Base-by-base conservation (phyloP, 23 tunicate genomes). In the Ascidia mentula region DNA sequence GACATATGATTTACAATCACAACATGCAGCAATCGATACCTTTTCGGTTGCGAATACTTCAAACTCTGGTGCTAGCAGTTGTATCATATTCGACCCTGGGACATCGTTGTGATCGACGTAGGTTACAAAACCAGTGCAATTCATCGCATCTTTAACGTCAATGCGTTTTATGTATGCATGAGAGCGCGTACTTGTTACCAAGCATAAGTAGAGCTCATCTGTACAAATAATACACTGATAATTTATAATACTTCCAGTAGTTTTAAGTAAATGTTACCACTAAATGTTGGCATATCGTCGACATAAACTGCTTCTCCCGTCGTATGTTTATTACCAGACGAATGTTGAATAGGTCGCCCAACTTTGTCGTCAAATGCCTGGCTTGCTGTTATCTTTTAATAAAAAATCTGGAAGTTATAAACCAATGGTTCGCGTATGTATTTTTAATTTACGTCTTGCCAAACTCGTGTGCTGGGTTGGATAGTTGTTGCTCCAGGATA, bases 301-400 rank as follows among this genome's bases (percentile, higher is more conserved):
- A 92, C 28, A 40, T 88, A 92, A 36, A 90, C 72, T 0, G 98
- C 93, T 84, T 92, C 93, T 36, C 98, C 98, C 6, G 95, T 89
- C 0, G 69, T 86, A 60, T 93, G 98, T 46, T 85, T 84, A 7
- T 69, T 45, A 1, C 85, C 98, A 31, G 98, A 80, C 5, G 76
- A 31, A 30, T 89, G 86, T 60, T 59, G 69, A 31, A 86, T 42
- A 20, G 82, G 60, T 0, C 89, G 79, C 22, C 98, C 98, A 24
- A 92, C 85, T 36, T 59, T 73, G 38, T 89, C 95, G 31, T 83
- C 82, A 18, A n/a, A n/a, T n/a, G n/a, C n/a, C n/a, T 42, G 15
- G 12, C 53, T 42, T 12, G 12, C 15, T 42, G 53, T 42, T 42
- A 9, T 15, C 12, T 42, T 42, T 42, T 42, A 9, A 42, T 42